Base-by-base conservation (phyloP, 1,140 invertebrate species). In the Lepidostoma basale region DNA sequence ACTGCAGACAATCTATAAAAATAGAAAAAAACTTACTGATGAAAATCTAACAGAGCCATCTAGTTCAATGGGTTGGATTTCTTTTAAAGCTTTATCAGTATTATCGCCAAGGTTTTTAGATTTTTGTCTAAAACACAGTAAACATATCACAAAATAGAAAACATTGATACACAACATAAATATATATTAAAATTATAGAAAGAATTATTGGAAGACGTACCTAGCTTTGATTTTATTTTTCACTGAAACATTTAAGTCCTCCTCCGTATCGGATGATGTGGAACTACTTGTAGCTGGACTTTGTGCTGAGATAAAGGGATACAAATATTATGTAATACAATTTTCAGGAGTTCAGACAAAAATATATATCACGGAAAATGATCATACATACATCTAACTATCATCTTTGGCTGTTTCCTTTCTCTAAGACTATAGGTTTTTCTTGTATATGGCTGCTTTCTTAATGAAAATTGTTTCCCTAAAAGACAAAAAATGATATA, bases 241-340 rank as follows among this genome's bases (percentile, higher is more conserved):
- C 76, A 83, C 81, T 47, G 82, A 83, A 12, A 83, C 82, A 77
- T 83, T 83, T 30, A 83, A 77, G 60, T 83, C 81, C 67, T 82
- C 81, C 67, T 82, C 80, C 2, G 79, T 79, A 22, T 81, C 78
- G 0, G 80, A 78, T 1, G 77, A 73, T 1, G 77, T 78, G 58
- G 76, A 77, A 68, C 77, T 81, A 28, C 74, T 78, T 44, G 73
- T 79, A 20, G 79, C 78, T 36, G 81, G 81, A 6, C 79, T 81
- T 78, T 83, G 80, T 40, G 81, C 81, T 83, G 69, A 1, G 76
- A 77, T 42, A 49, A 68, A 63, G 23, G 45, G 45, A 44, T n/a
- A n/a, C n/a, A n/a, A n/a, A n/a, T n/a, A n/a, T n/a, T n/a, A n/a
- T n/a, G n/a, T n/a, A n/a, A n/a, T n/a, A n/a, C 12, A 52, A 52